phyloP scores from a whole-genome alignment of 2,888 invertebrate genomes.

The Lepidochrysops patricia region DNA sequence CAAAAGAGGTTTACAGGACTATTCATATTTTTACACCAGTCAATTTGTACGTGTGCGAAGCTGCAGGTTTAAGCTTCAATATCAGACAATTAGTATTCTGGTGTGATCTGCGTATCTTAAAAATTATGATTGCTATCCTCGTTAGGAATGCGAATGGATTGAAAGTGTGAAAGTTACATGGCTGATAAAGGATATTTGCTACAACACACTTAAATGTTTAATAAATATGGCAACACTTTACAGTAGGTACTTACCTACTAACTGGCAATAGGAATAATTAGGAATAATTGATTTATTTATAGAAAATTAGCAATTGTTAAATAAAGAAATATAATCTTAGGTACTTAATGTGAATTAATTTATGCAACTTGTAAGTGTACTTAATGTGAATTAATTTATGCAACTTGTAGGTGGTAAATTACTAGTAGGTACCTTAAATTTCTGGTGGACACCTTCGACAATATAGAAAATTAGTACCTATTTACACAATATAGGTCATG shows the following conservation, averaged over 20 bases:
- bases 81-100: too few species aligned
- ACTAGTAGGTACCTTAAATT: not conserved
- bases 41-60: too few species aligned
- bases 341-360: not conserved
- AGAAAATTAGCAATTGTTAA: not conserved
- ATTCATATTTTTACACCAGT: too few species aligned
- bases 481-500: constrained; percentile 11
- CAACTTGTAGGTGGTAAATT: not conserved
- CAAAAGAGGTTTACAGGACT: too few species aligned
- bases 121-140: too few species aligned
- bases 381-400: not conserved
- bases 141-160: not conserved
- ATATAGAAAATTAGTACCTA: not conserved
- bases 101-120: too few species aligned
- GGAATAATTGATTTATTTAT: not conserved
- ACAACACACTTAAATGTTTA: not conserved
- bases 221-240: not conserved
- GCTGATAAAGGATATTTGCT: not conserved
- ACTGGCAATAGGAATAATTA: not conserved
- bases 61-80: too few species aligned
- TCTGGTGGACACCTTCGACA: not conserved
- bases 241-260: not conserved
- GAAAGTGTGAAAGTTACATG: not conserved
- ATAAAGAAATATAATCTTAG: not conserved
- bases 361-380: not conserved